Evolutionary conservation across 2,113 vertebrate genomes (phyloP).

Genomic region (Sus scrofa): T2T-Sscrofa CM000812.6:255988001-255988500

Average conservation of each 20-base stretch:
- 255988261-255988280: background rate
- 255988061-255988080: background rate
- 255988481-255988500: background rate
- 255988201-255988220: background rate
- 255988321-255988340: background rate
- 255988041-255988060: background rate
- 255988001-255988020: background rate
- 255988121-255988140: background rate
- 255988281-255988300: background rate
- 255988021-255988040: background rate
- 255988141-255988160: background rate
- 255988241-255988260: background rate
- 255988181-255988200: background rate
- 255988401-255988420: background rate
- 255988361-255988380: background rate
- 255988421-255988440: background rate
- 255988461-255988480: background rate
- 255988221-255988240: background rate
- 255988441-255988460: background rate
- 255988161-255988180: background rate
- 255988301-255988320: background rate
- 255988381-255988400: background rate
- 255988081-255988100: background rate
- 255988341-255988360: background rate
- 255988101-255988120: background rate